Conservation (phyloP, 2,797 vertebrate genomes). For the Sandelia bainsii region DNA sequence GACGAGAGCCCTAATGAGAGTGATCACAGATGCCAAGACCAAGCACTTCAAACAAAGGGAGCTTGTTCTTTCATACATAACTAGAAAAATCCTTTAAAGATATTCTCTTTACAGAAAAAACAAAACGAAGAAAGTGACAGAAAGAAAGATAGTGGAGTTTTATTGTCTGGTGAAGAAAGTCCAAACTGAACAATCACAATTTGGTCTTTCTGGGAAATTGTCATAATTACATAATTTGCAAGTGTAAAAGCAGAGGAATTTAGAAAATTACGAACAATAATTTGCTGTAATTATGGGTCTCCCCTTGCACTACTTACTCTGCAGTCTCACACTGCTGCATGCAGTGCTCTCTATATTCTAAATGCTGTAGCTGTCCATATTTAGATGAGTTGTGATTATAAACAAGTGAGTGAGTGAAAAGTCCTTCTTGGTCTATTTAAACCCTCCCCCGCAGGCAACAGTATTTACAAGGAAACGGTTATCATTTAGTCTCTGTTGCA, state of each 20-base stretch:
- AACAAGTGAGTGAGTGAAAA: conserved; percentile 81
- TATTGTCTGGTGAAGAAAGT: conserved; percentile 44
- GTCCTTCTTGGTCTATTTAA: conserved; percentile 84
- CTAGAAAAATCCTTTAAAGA: conserved; percentile 63
- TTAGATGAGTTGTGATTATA: conserved; percentile 77
- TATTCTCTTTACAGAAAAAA: conserved; percentile 70
- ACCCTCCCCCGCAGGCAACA: conserved; percentile 81
- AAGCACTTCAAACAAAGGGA: conserved; percentile 79
- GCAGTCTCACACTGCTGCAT: conserved; percentile 33
- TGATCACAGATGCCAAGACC: conserved; percentile 79
- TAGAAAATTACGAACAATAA: conserved; percentile 56
- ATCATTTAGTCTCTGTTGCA: conserved; percentile 87
- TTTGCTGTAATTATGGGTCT: conserved; percentile 59
- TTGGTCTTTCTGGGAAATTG: conserved; percentile 49
- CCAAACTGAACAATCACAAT: conserved; percentile 36
- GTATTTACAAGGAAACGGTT: conserved; percentile 87
- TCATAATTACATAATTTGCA: conserved; percentile 60
- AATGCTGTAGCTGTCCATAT: conserved; percentile 62
- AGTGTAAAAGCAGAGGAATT: conserved; percentile 59
- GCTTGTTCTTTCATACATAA: conserved; percentile 74
- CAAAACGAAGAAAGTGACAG: conserved; percentile 56
- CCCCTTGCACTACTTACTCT: conserved; percentile 37
- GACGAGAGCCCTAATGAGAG: conserved; percentile 75
- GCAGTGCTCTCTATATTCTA: conserved; percentile 50
- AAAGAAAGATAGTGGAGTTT: conserved; percentile 42